These are phyloP conservation scores for Xyrauchen texanus DNA, from an alignment of 2,113 vertebrate genomes.

Conservation along the genomic window DNA sequence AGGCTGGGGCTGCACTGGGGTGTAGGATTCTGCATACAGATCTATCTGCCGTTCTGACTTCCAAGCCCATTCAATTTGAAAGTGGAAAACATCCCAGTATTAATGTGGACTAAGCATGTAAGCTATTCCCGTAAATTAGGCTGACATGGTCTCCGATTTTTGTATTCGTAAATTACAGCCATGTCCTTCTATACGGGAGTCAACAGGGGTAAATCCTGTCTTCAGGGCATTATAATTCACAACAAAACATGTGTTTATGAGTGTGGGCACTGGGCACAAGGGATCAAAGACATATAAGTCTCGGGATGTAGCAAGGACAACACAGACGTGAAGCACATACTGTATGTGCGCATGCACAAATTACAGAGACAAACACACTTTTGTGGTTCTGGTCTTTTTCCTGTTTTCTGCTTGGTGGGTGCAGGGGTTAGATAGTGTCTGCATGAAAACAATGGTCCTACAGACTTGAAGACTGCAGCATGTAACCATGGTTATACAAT, in stretches of 20 bases:
- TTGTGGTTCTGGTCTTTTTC: neutral
- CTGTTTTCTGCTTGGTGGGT: no score
- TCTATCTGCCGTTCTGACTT: neutral
- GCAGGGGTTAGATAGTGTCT: no score
- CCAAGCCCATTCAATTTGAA: neutral
- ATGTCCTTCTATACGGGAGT: neutral
- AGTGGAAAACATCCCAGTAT: neutral
- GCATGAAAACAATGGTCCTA: no score
- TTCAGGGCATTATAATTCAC: slow-evolving; percentile 2
- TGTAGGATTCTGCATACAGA: neutral
- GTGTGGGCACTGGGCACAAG: neutral
- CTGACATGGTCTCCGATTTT: neutral
- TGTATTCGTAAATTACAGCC: slow-evolving; percentile 1
- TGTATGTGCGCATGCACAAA: neutral
- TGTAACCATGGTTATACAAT: no score
- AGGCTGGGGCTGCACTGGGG: neutral
- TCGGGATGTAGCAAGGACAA: neutral
- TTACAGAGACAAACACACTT: neutral
- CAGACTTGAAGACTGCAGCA: no score
- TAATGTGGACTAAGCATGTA: neutral
- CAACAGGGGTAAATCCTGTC: neutral
- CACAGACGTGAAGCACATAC: neutral
- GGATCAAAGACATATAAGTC: neutral
- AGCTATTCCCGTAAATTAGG: neutral
- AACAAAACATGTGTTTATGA: neutral